Evolutionary conservation across 2,113 vertebrate genomes (phyloP), one percentile per base, ranked within the genome.

Genomic region (Actinemys pallida): DNA sequence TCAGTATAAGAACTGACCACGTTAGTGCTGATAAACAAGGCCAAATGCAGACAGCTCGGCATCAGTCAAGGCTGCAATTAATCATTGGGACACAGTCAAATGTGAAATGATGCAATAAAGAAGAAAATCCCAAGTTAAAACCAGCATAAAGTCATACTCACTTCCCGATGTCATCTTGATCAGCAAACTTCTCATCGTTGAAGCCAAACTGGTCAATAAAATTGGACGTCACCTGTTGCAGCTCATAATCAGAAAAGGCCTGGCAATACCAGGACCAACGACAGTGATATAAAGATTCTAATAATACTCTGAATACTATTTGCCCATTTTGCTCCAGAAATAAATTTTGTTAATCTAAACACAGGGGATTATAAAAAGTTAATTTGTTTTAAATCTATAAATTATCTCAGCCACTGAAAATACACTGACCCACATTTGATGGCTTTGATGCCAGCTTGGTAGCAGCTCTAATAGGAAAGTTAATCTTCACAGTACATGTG

Each of bases 211-310:
- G 99, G 99, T 99, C 99, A 99, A 99, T 99, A 99, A 99, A 99
- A 99, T 99, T 99, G 99, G 99, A 99, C 99, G 99, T 99, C 99
- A 99, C 99, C 99, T 99, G 99, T 99, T 99, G 99, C 99, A 99
- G 99, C 99, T 99, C 99, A 99, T 99, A 99, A 99, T 99, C 99
- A 99, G 99, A 99, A 99, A 99, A 99, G 99, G 99, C 99, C 99
- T 99, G 99, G 99, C 99, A 99, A 99, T 98, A 99, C 99, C 99
- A 99, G 99, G 99, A 99, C 99, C 99, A 99, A 99, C 95, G 99
- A 99, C 99, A 99, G 99, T 99, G 99, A 99, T 98, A 99, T 99
- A 99, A 98, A 99, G 98, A 99, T 99, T 99, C 99, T 99, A 99
- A 97, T 98, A 97, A 96, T 96, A 98, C 92, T 98, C 98, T 98